phyloP scores from a whole-genome alignment of 2,888 invertebrate species.

The Glyphotaelius pellucidus region DNA sequence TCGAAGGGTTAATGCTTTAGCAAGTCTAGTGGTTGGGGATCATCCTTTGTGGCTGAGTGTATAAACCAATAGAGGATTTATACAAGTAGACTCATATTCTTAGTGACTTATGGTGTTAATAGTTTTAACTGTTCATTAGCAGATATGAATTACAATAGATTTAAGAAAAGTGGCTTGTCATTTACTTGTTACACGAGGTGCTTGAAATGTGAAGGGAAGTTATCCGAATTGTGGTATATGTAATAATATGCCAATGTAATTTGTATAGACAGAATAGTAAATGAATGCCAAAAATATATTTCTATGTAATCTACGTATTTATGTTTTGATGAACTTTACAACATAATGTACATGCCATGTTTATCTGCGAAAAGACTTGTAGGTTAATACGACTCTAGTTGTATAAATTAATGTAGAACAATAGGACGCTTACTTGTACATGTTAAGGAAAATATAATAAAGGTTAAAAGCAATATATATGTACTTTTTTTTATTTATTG shows the following conservation, averaged over 20 bases:
- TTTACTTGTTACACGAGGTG: background rate
- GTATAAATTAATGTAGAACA: background rate
- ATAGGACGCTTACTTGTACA: constrained; percentile 4
- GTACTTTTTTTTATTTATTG: background rate
- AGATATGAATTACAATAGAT: background rate
- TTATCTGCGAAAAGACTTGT: constrained; percentile 29
- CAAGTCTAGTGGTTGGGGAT: background rate
- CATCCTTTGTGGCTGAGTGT: background rate
- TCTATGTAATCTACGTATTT: background rate
- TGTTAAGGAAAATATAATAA: background rate
- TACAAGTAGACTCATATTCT: background rate
- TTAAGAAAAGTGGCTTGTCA: background rate
- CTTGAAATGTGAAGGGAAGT: background rate
- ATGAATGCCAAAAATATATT: background rate
- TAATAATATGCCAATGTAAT: background rate
- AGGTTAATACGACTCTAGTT: background rate
- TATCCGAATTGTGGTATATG: background rate
- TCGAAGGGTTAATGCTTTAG: background rate
- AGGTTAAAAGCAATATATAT: background rate
- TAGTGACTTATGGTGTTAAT: background rate
- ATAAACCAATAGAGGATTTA: background rate
- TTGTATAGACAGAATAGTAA: background rate
- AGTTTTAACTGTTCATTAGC: background rate
- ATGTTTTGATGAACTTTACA: constrained; percentile 4
- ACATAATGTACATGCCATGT: constrained; percentile 11